Conservation (phyloP, 1,140 invertebrate genomes). For the Tetragonula clypearis region DNA sequence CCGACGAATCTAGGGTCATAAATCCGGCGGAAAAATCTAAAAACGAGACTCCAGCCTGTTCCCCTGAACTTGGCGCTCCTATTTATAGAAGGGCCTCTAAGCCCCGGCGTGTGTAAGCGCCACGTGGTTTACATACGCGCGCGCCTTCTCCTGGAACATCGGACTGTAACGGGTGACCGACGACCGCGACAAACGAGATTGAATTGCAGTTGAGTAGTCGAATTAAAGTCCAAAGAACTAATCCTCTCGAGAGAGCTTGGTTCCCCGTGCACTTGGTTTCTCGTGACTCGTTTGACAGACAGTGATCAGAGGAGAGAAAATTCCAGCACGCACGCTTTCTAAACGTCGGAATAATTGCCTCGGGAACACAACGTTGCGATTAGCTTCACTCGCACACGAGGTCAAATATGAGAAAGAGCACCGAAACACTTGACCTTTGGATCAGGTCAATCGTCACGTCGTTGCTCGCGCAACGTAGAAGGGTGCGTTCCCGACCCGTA, state of each 20-base stretch:
- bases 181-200: neutral
- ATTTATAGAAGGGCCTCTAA: conserved; percentile 73
- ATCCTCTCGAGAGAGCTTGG: neutral
- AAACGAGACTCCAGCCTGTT: conserved; percentile 71
- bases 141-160: conserved; percentile 53
- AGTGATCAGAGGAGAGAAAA: neutral
- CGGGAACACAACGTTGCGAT: neutral
- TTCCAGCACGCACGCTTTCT: conserved; percentile 13
- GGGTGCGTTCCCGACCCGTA: neutral
- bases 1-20: conserved; percentile 48
- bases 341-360: neutral
- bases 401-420: conserved; percentile 1
- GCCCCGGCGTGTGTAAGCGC: conserved; percentile 58
- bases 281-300: no score
- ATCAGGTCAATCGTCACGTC: neutral
- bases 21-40: conserved; percentile 73
- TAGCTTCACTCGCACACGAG: no score
- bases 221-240: no score
- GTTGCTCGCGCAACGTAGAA: neutral
- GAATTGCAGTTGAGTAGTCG: no score
- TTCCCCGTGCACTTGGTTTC: no score
- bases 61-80: conserved; percentile 79
- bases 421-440: neutral
- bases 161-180: conserved; percentile 59
- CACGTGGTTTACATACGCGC: conserved; percentile 62